Base-by-base conservation (phyloP, 2,888 invertebrate species). In the Neocrepidodera transversa region DNA sequence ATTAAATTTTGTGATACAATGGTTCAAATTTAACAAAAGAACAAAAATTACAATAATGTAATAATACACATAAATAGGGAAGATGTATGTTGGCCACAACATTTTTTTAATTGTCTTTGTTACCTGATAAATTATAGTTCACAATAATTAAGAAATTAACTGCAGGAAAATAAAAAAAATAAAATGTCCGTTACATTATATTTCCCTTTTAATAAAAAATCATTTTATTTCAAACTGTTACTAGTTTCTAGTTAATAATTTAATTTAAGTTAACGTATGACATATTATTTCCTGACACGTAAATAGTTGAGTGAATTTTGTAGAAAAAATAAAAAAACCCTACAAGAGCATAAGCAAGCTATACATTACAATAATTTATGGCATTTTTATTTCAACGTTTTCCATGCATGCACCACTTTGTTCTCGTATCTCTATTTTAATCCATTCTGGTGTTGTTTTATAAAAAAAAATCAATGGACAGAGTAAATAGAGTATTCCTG, bases 381-480 rank as follows among this genome's bases (percentile, higher is more conserved):
- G 18, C 30, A 30, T 38, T 35, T 52, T 52, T 42, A 52, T 52
- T 52, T 20, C 18, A 20, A 43, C 30, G 26, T 43, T 43, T 43
- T 43, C 43, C 20, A 51, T 51, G 18, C 43, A 43, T 53, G 52
- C 52, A 53, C 32, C 32, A 20, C 43, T 43, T 4, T 43, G 43
- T 53, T 43, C 10, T 16, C 53, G 10, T 43, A 53, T 53, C 53
- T 43, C 23, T 40, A 28, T 60, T 57, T 54, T 43, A 53, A 43
- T 52, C 42, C 30, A 11, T 32, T 26, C 38, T 32, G 32, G 42
- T 49, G 57, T 53, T 61, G 52, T 52, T 48, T 49, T 49, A 18
- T 49, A 38, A 42, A 61, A 58, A n/a, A 60, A 57, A 50, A 53
- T 61, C 60, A 30, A 53, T 56, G 32, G 26, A 1, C 18, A 43